phyloP scores from a whole-genome alignment of 2,888 invertebrate genomes.

The Drosophila histrio region DNA sequence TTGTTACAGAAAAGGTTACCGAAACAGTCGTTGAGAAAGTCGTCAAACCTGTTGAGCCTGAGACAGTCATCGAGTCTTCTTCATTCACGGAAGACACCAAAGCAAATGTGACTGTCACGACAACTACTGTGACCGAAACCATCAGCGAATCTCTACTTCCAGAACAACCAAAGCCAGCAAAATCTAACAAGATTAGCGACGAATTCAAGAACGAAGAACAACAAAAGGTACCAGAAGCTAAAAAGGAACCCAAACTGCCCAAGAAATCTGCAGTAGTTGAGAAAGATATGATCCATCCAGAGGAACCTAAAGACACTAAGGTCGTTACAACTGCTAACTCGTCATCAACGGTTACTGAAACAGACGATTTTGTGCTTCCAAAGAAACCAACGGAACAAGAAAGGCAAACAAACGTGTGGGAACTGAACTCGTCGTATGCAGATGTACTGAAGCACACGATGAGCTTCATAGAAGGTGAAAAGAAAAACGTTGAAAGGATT shows the following conservation, averaged over 20 bases:
- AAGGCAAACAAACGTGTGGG: slow-evolving; percentile 33
- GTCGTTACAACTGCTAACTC: neutral
- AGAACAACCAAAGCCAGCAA: neutral
- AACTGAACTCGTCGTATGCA: slow-evolving; percentile 57
- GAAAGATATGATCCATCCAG: neutral
- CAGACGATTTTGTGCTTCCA: neutral
- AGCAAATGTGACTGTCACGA: slow-evolving; percentile 29
- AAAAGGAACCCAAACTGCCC: neutral
- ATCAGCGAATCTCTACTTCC: neutral
- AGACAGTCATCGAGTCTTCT: slow-evolving; percentile 3
- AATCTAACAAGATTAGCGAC: slow-evolving; percentile 1
- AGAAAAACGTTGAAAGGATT: slow-evolving; percentile 44
- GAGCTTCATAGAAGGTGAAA: slow-evolving; percentile 61
- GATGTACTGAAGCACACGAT: slow-evolving; percentile 62
- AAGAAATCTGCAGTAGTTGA: neutral
- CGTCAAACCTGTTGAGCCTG: neutral
- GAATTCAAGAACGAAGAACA: slow-evolving; percentile 1
- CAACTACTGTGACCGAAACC: slow-evolving; percentile 29
- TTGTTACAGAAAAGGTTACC: neutral
- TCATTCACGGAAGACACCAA: slow-evolving; percentile 16
- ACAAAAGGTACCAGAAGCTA: neutral
- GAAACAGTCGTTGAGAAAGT: neutral
- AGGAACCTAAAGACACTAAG: neutral
- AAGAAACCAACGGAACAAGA: neutral
- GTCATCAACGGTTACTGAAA: slow-evolving; percentile 11